Evolutionary conservation across 1,140 invertebrate genomes (phyloP).

Genomic region (Leptopilina boulardi): DNA sequence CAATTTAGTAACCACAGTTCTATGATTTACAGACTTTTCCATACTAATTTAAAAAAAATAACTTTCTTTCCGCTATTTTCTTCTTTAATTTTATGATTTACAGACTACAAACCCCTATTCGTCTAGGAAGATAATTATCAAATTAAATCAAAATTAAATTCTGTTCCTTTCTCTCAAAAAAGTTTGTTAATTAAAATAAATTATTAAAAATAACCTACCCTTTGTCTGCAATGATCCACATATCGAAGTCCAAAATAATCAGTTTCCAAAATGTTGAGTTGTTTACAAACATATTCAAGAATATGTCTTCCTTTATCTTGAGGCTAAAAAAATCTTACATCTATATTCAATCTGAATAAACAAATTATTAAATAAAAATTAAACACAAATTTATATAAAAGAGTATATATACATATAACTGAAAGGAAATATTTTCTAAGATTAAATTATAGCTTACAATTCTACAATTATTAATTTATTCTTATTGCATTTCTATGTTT

Average conservation of each 20-base stretch:
- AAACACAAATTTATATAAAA: too few species aligned
- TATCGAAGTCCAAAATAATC: conserved; percentile 98
- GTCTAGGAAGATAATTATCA: background rate
- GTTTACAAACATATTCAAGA: conserved; percentile 94
- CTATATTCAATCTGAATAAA: too few species aligned
- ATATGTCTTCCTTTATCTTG: conserved; percentile 95
- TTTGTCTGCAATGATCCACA: conserved; percentile 93
- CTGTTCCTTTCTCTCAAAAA: background rate
- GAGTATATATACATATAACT: conserved; percentile 10
- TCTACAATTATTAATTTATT: background rate
- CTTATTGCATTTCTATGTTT: conserved; percentile 1
- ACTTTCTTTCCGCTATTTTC: conserved; percentile 5
- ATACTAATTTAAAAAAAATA: background rate
- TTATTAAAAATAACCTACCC: conserved; percentile 79
- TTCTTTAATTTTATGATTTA: background rate
- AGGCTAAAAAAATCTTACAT: conserved; percentile 80
- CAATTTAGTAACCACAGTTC: background rate
- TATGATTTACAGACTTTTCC: background rate
- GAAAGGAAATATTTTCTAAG: conserved; percentile 5
- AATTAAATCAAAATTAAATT: background rate
- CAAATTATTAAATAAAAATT: too few species aligned
- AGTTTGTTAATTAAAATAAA: too few species aligned
- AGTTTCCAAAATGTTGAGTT: conserved; percentile 95
- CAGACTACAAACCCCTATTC: background rate
- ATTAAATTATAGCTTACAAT: background rate